phyloP scores from a whole-genome alignment of 1,140 invertebrate genomes.

The Dicyema japonicum region DNA sequence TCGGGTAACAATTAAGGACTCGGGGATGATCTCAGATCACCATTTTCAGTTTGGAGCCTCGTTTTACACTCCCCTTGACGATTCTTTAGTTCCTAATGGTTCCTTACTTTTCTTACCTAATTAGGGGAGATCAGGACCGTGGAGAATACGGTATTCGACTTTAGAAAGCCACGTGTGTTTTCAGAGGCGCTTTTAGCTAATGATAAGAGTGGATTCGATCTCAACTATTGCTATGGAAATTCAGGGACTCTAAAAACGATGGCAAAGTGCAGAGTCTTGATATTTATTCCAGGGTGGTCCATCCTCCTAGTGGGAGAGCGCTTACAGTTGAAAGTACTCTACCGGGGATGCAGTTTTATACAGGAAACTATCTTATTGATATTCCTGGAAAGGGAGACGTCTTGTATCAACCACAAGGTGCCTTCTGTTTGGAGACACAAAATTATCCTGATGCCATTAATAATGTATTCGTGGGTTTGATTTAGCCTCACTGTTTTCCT shows the following conservation, averaged over 20 bases:
- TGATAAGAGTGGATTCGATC: too few species aligned
- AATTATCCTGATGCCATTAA: slow-evolving; percentile 62
- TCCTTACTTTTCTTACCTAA: too few species aligned
- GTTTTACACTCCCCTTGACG: too few species aligned
- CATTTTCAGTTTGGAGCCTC: slow-evolving; percentile 8
- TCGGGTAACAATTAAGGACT: neutral
- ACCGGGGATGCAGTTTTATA: slow-evolving; percentile 61
- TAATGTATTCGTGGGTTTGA: slow-evolving; percentile 25
- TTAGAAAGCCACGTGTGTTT: slow-evolving; percentile 27
- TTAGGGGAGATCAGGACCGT: slow-evolving; percentile 34
- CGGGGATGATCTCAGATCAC: neutral
- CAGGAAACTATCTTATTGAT: slow-evolving; percentile 31
- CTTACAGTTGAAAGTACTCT: too few species aligned
- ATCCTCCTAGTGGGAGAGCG: too few species aligned
- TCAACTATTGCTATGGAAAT: too few species aligned
- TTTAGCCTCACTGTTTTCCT: slow-evolving; percentile 36
- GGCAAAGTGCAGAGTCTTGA: too few species aligned
- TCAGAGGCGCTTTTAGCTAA: too few species aligned
- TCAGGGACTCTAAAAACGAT: too few species aligned
- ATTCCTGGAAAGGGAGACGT: slow-evolving; percentile 34
- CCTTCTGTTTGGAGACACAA: slow-evolving; percentile 58
- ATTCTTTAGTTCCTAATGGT: too few species aligned
- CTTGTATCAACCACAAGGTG: slow-evolving; percentile 37
- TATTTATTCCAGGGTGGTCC: too few species aligned
- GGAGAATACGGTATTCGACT: slow-evolving; percentile 31